Conservation (phyloP, 1,140 invertebrate species). For the Drosophila nasuta region DNA sequence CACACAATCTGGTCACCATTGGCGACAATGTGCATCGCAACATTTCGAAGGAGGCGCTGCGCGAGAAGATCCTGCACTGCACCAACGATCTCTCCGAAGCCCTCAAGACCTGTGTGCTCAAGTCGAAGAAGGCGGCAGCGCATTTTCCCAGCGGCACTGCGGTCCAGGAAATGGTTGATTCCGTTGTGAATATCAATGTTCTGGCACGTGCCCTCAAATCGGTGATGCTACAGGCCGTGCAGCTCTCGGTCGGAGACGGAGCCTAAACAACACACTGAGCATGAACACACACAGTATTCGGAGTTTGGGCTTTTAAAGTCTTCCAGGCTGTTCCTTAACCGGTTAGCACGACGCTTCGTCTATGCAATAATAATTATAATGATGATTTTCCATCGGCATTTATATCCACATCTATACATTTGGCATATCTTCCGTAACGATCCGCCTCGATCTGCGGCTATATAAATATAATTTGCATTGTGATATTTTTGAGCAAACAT, state of each 20-base stretch:
- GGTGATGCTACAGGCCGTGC: slow-evolving; percentile 87
- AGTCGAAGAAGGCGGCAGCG: slow-evolving; percentile 95
- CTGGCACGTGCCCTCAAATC: slow-evolving; percentile 91
- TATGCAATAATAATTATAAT: slow-evolving; percentile 31
- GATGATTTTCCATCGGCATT: neutral
- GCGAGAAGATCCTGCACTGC: slow-evolving; percentile 90
- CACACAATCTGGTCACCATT: slow-evolving; percentile 96
- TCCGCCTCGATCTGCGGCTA: slow-evolving; percentile 10
- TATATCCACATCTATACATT: slow-evolving; percentile 24
- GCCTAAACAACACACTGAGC: slow-evolving; percentile 43
- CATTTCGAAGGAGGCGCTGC: slow-evolving; percentile 89
- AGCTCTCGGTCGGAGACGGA: slow-evolving; percentile 63
- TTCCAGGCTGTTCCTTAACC: slow-evolving; percentile 69
- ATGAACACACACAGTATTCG: neutral
- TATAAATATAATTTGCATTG: slow-evolving; percentile 61
- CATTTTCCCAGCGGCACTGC: slow-evolving; percentile 95
- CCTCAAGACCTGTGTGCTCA: slow-evolving; percentile 92
- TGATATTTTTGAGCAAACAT: slow-evolving; percentile 71
- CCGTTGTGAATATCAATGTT: slow-evolving; percentile 93
- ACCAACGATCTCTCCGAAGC: slow-evolving; percentile 94
- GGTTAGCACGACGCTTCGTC: slow-evolving; percentile 32
- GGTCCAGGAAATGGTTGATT: slow-evolving; percentile 97
- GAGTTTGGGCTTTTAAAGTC: slow-evolving; percentile 49
- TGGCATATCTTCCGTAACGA: slow-evolving; percentile 63
- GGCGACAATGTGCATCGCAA: slow-evolving; percentile 96